Base-by-base conservation (phyloP, 2,888 invertebrate species). In the Helleia helle region DNA sequence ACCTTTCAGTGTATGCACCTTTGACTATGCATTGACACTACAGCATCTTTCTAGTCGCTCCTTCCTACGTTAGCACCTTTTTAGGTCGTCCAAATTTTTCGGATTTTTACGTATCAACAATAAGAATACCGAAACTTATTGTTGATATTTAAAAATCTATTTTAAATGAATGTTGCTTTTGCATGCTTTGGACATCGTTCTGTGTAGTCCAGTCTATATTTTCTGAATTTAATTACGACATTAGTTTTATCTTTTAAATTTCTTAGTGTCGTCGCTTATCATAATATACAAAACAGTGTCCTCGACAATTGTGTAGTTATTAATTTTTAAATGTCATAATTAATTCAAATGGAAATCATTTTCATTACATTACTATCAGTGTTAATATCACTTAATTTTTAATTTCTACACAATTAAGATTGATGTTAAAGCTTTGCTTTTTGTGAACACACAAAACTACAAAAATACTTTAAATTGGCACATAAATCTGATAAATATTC, bases 41-140 rank as follows among this genome's bases (percentile, higher is more conserved):
- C 57, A 63, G 70, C 74, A 73, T 71, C 63, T 72, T 61, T 64
- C 60, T 81, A 81, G 79, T 60, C 80, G 81, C 83, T 83, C 83
- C 83, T 84, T 80, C 76, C 80, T 85, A 76, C 81, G 76, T 80
- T 74, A 71, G 77, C 76, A 76, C 74, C 80, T 81, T 83, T 81
- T 63, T 80, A 81, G 83, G 77, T 83, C 84, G 83, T 84, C 81
- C 81, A 80, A 79, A 75, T 74, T 57, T 51, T 53, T 50, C 44
- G 62, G 71, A 68, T 69, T 65, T 66, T 65, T 60, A 59, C 59
- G 69, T 70, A 71, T 73, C 71, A 65, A 61, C 55, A 47, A 48
- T 11, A 3, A 1, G 12, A 11, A 11, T 42, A 34, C 17, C 37
- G 15, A n/a, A n/a, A n/a, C n/a, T n/a, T 17, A 38, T 37, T 43